phyloP scores from a whole-genome alignment of 2,888 invertebrate species.

The Callyntrura sp. region DNA sequence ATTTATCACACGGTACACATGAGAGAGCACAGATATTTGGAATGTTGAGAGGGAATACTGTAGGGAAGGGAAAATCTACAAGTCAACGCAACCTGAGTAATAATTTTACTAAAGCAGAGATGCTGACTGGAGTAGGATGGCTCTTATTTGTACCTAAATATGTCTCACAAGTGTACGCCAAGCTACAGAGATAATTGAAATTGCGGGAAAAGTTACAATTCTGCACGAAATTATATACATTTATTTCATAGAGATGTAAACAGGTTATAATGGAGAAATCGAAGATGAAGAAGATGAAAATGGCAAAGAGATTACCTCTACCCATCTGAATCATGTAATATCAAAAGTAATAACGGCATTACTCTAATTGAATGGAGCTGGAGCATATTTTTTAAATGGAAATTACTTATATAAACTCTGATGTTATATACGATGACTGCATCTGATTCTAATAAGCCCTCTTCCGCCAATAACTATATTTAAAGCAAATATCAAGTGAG shows the following conservation, averaged over 20 bases:
- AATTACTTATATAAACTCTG: too few species aligned
- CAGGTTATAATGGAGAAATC: too few species aligned
- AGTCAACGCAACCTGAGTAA: not conserved
- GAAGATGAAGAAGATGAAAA: too few species aligned
- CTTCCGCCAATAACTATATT: too few species aligned
- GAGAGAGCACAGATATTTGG: slow-evolving; percentile 50
- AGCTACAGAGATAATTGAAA: not conserved
- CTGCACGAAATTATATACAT: not conserved
- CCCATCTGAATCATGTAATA: too few species aligned
- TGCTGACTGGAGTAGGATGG: not conserved
- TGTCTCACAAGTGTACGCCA: not conserved
- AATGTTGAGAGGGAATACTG: not conserved
- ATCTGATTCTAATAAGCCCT: too few species aligned
- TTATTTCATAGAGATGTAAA: not conserved
- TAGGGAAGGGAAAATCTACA: not conserved
- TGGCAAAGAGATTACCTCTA: too few species aligned
- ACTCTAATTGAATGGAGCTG: too few species aligned
- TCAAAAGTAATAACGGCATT: too few species aligned
- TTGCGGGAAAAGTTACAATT: not conserved
- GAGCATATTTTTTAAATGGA: too few species aligned
- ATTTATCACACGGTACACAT: slow-evolving; percentile 61
- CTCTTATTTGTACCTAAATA: not conserved
- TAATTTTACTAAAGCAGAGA: not conserved
- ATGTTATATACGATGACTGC: too few species aligned
- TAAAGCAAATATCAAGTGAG: too few species aligned